phyloP scores from a whole-genome alignment of 2,113 vertebrate genomes.

The Corythaeola cristata region DNA sequence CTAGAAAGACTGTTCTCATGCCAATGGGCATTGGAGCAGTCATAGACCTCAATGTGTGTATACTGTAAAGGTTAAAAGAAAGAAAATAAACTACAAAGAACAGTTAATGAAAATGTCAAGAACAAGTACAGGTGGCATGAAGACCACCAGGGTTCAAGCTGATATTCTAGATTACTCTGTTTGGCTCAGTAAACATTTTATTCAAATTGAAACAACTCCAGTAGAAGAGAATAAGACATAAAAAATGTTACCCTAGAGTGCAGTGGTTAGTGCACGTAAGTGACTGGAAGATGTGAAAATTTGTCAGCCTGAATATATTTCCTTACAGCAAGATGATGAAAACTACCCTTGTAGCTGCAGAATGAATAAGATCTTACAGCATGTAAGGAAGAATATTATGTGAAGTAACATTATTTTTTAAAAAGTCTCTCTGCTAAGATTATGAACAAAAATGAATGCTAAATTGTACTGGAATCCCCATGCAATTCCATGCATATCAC shows the following conservation, averaged over 20 bases:
- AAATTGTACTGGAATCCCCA: conserved; percentile 21
- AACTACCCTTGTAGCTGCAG: not conserved
- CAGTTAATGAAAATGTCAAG: not conserved
- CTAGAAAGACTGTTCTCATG: not conserved
- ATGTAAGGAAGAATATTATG: conserved; percentile 37
- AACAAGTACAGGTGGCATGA: not conserved
- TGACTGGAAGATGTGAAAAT: conserved; percentile 1
- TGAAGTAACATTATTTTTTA: conserved; percentile 52
- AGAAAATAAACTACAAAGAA: not conserved
- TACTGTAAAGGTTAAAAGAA: not conserved
- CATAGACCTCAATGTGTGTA: not conserved
- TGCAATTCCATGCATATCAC: not conserved
- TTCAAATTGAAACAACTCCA: not conserved
- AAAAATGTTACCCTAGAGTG: not conserved
- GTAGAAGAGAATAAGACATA: not conserved
- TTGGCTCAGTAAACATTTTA: not conserved
- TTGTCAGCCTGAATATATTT: conserved; percentile 26
- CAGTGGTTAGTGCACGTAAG: not conserved
- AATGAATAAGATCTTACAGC: conserved; percentile 13
- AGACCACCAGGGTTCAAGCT: not conserved
- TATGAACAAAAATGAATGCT: conserved; percentile 19
- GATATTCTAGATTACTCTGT: not conserved
- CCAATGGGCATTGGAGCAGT: not conserved
- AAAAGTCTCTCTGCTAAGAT: conserved; percentile 20
- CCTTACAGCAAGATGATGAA: not conserved